Conservation (phyloP, 2,888 invertebrate genomes). For the Himalopsyche anomala region DNA sequence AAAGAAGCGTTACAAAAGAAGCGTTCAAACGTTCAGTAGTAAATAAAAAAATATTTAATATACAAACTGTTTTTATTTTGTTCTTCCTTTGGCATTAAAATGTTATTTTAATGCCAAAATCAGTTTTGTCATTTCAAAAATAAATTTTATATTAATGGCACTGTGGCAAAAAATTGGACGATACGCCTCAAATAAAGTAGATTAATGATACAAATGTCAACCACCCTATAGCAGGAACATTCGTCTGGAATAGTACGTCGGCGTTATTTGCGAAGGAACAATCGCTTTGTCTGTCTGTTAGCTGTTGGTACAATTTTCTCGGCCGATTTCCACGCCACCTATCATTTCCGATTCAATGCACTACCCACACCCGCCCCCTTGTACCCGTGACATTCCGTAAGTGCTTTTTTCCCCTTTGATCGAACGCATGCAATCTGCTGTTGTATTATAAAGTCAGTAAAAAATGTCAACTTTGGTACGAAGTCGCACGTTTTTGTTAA, state of each 20-base stretch:
- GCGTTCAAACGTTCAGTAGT: too few species aligned
- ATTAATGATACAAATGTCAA: neutral
- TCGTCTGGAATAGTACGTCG: constrained; percentile 19
- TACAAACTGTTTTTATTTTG: too few species aligned
- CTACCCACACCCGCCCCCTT: neutral
- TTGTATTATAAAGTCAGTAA: neutral
- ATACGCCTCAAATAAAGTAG: too few species aligned
- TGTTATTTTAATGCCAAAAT: too few species aligned
- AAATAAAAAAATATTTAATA: too few species aligned
- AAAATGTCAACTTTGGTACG: neutral
- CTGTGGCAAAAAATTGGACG: too few species aligned
- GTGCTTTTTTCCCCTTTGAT: constrained; percentile 26
- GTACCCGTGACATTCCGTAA: neutral
- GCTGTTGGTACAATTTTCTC: constrained; percentile 29
- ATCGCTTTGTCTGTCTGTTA: constrained; percentile 42
- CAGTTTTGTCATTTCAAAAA: too few species aligned
- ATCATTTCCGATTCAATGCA: constrained; percentile 28
- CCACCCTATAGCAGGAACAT: neutral
- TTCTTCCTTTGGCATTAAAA: too few species aligned
- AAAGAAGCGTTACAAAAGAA: too few species aligned
- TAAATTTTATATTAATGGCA: too few species aligned
- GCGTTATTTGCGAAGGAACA: constrained; percentile 8
- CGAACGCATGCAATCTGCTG: constrained; percentile 18
- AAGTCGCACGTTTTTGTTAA: too few species aligned
- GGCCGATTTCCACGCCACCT: constrained; percentile 38